Base-by-base conservation (phyloP, 2,888 invertebrate genomes). In the Petrolisthes cinctipes region DNA sequence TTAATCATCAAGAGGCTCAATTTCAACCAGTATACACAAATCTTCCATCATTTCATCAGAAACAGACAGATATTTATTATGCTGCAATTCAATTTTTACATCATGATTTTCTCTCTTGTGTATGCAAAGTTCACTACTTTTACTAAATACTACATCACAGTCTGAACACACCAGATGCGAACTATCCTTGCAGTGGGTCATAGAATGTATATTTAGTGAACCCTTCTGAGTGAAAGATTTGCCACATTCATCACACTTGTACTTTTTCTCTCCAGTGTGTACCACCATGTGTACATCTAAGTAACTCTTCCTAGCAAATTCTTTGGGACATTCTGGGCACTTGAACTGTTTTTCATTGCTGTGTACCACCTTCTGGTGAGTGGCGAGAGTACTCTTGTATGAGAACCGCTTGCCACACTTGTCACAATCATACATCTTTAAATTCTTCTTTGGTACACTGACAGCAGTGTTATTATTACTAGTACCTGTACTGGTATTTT, bases 211-310 rank as follows among this genome's bases (percentile, higher is more conserved):
- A 68, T 82, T 82, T 53, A 82, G 53, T 7, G 66, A 66, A 66
- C 82, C 66, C 66, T 82, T 82, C n/a, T 82, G 82, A n/a, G 82
- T 82, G 66, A 82, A 82, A 7, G 4, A 23, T 68, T 82, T 82
- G n/a, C 79, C 85, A 68, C 85, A 85, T 79, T 78, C 78, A 6
- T 85, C 85, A 85, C 85, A 85, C 51, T 85, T 85, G 66, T 53
- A 85, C 66, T 51, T 79, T 56, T 51, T 78, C 17, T 85, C 85
- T 23, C 79, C 79, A 20, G 85, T 85, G 68, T 85, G 85, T 23
- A 85, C 85, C 37, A 85, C 85, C 85, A 85, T 85, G 79, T 85
- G 85, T 5, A 61, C 66, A 57, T 54, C 54, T 9, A 85, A 53
- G 23, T 85, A 85, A 3, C 53, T 78, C 53, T 85, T 85, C 54